Base-by-base conservation (phyloP, 2,888 invertebrate species). In the Drosophila niveifrons region DNA sequence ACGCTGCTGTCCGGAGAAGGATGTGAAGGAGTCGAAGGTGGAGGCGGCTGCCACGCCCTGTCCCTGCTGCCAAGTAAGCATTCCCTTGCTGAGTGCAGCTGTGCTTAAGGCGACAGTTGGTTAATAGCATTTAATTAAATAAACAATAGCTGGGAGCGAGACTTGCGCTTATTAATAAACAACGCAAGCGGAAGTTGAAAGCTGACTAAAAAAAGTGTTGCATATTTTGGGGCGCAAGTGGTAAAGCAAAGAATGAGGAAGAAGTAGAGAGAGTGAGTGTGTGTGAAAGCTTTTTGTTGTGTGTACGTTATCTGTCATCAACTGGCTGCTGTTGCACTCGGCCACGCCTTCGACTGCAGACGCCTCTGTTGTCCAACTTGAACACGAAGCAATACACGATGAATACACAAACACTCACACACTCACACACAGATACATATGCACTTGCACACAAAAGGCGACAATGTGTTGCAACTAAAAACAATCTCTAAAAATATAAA, bases 261-360 rank as follows among this genome's bases (percentile, higher is more conserved):
- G 18, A 29, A 11, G 53, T 3, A 13, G 15, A 13, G 48, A 0
- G 46, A 28, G 43, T 34, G 29, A 50, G 58, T 55, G 18, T 47
- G 53, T 53, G 44, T 59, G 34, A 18, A 23, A 41, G 39, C 15
- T 15, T 31, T 53, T 56, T 47, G 43, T 80, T 86, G 87, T 80
- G 87, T 75, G 82, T 85, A 86, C 74, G 78, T 82, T 90, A 88
- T 83, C 90, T 88, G 83, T 69, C 90, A 88, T 85, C 88, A 72
- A 66, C 44, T 57, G 15, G 4, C 28, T 17, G 4, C 28, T 43
- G 23, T 11, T 53, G 28, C 57, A 64, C 55, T 18, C 55, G 29
- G 11, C 10, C 43, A 56, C 34, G 44, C 56, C 44, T 34, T 34
- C 10, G 10, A 13, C 44, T 13, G 18, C 34, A 44, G 18, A 44